Conservation (phyloP, 2,888 invertebrate species). For the Xestia c-nigrum region DNA sequence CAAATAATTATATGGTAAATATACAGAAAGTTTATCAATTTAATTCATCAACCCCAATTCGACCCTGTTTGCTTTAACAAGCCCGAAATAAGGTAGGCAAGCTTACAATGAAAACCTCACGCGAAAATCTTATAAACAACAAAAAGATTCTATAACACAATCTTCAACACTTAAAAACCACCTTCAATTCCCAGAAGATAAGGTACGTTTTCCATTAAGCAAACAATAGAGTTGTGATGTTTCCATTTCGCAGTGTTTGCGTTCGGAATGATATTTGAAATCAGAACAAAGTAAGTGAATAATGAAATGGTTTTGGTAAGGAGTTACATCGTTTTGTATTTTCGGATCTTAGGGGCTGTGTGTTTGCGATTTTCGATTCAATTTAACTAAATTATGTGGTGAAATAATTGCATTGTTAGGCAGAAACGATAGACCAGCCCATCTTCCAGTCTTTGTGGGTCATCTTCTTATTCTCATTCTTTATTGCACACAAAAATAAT, state of each 20-base stretch:
- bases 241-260: conserved; percentile 12
- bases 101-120: conserved; percentile 62
- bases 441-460: too few species aligned
- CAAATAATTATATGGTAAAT: too few species aligned
- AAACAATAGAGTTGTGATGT: neutral
- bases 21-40: neutral
- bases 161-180: neutral
- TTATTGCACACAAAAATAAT: too few species aligned
- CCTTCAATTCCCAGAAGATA: accelerated
- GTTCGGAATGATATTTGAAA: conserved; percentile 52
- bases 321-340: conserved; percentile 11
- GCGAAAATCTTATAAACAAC: conserved; percentile 61
- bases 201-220: neutral
- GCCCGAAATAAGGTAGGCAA: conserved; percentile 63
- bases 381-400: neutral
- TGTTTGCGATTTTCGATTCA: conserved; percentile 7
- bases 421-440: neutral
- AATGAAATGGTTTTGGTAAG: conserved; percentile 38
- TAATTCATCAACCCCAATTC: conserved; percentile 11
- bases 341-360: neutral
- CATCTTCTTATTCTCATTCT: neutral
- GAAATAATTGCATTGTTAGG: neutral
- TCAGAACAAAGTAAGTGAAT: conserved; percentile 42
- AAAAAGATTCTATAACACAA: neutral
- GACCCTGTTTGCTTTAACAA: conserved; percentile 61